These are phyloP conservation scores for Nansenia antarctica DNA, from an alignment of 2,113 vertebrate species.

Conservation along the genomic window DNA sequence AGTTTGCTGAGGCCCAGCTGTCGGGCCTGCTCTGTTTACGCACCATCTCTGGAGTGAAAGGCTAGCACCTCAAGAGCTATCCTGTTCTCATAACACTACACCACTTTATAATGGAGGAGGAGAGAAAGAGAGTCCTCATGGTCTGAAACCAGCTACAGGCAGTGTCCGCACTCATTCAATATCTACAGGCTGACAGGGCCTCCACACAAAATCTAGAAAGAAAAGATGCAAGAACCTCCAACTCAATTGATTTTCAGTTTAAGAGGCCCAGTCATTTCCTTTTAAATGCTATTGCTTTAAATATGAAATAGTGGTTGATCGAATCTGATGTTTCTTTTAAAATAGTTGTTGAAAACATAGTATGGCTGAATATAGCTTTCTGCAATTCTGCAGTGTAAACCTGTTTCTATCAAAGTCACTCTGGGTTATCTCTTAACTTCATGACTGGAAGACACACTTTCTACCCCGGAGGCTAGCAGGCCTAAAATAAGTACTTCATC, in stretches of 20 bases:
- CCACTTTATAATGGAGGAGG: conserved; percentile 52
- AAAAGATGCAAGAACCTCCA: conserved; percentile 42
- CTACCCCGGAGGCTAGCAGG: conserved; percentile 29
- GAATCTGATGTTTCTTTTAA: not conserved
- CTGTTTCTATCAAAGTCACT: no score
- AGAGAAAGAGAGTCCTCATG: conserved; percentile 53
- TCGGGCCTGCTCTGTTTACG: conserved; percentile 72
- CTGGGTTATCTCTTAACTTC: conserved; percentile 18
- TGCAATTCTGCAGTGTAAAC: no score
- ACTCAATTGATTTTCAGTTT: conserved; percentile 40
- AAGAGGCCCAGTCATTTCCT: conserved; percentile 9
- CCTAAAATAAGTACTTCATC: conserved; percentile 55
- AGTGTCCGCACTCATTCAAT: conserved; percentile 55
- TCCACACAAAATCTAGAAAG: conserved; percentile 47
- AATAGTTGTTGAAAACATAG: not conserved
- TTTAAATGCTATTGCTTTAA: conserved; percentile 32
- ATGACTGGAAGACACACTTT: not conserved
- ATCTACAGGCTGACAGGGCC: conserved; percentile 36
- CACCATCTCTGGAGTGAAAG: conserved; percentile 70
- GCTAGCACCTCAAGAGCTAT: conserved; percentile 66
- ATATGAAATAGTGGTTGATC: not conserved
- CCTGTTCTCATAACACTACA: conserved; percentile 68
- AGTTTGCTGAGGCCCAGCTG: conserved; percentile 78
- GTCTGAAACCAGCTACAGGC: conserved; percentile 33
- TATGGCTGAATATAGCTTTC: not conserved